Percentiles rank a stretch among this genome's conserved stretches.
These are phyloP conservation scores for Mesoligia furuncula DNA, from an alignment of 2,888 invertebrate genomes.

Conservation along the genomic window DNA sequence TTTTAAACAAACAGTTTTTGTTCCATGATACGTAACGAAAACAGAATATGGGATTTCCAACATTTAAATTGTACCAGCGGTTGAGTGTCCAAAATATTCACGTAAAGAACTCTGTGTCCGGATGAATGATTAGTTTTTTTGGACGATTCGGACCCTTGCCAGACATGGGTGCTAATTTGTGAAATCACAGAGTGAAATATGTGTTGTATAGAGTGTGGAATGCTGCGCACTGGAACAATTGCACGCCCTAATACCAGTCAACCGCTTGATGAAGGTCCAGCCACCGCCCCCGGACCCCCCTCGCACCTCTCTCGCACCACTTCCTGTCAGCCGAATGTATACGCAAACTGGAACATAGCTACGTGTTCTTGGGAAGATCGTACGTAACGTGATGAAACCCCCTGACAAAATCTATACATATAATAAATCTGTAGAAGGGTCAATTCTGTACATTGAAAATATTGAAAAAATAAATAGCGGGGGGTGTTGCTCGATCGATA, in stretches of 20 bases:
- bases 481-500: too few species aligned
- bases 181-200: conserved; percentile 87
- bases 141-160: conserved; percentile 66
- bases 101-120: conserved; percentile 56
- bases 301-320: conserved; percentile 66
- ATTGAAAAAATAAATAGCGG: too few species aligned
- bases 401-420: conserved; percentile 5
- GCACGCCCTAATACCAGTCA: conserved; percentile 89
- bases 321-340: conserved; percentile 72
- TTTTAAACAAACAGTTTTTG: conserved; percentile 84
- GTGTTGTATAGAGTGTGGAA: conserved; percentile 84
- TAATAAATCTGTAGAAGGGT: too few species aligned
- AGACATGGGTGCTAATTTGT: conserved; percentile 84
- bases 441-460: too few species aligned
- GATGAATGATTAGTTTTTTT: conserved; percentile 67
- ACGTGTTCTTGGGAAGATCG: conserved; percentile 35
- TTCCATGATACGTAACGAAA: conserved; percentile 77
- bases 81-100: conserved; percentile 55
- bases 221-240: conserved; percentile 87
- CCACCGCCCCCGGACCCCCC: conserved; percentile 52
- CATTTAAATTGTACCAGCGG: conserved; percentile 71
- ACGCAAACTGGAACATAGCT: conserved; percentile 63
- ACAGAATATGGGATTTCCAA: conserved; percentile 72
- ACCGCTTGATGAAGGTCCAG: conserved; percentile 89
- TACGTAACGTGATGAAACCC: conserved; percentile 8